Evolutionary conservation across 2,797 vertebrate species (phyloP), one percentile per base, ranked within the genome.

Genomic region (Atherinosoma microstoma): DNA sequence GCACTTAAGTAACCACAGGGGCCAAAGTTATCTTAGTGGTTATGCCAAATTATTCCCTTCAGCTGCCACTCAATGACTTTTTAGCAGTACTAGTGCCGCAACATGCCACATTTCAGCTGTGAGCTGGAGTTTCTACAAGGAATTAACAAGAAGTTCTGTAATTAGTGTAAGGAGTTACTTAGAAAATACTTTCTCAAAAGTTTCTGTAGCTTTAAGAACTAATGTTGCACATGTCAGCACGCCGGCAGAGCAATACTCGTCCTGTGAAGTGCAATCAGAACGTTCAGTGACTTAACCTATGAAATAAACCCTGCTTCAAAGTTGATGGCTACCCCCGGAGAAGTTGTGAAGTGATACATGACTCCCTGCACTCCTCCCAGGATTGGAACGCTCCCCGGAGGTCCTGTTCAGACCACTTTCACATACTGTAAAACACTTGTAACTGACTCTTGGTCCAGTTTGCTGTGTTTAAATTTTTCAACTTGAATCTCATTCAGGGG

Each of bases 1-100:
- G 73, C 49, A 47, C 58, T 76, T 62, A 69, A 57, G 58, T 7
- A 65, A 84, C 84, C 84, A 64, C 75, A 70, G 18, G 62, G 73
- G 34, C 82, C 81, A 72, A 73, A 86, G 65, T 70, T 71, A 58
- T 47, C 51, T 60, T 61, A 62, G 74, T 42, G 86, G 80, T 70
- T 57, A 10, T 13, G 47, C 47, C 34, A 53, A 73, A 80, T 74
- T 49, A 77, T 6, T 36, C 59, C 75, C 49, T 79, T 63, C 40
- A 70, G 79, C 72, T 59, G 75, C 70, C 67, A 70, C 30, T 62
- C 56, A 64, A 57, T 22, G 47, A 2, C 58, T 70, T 66, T 49
- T 54, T 32, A 54, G 30, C 34, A 18, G 18, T 1, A 11, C 38
- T 34, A 1, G 40, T 53, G 47, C 73, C 49, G 32, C 3, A 67